Percentiles rank a stretch among this genome's conserved stretches.
phyloP scores from a whole-genome alignment of 2,797 vertebrate genomes.

The Morus bassanus region DNA sequence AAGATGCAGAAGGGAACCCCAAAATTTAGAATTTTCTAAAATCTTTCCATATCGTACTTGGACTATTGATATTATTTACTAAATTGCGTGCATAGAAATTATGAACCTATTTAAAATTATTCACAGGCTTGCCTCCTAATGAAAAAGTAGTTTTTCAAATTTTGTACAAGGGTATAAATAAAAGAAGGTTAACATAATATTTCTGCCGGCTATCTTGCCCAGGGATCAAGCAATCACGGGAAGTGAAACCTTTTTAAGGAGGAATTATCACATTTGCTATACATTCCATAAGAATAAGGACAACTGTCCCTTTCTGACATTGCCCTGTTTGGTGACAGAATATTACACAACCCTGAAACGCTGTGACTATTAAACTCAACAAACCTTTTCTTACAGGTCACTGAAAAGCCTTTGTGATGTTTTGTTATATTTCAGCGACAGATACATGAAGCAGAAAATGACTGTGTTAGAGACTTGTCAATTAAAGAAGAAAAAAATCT shows the following conservation, averaged over 20 bases:
- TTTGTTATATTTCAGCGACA: conserved; percentile 43
- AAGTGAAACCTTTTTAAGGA: conserved; percentile 2
- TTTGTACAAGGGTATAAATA: background rate
- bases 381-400: conserved; percentile 30
- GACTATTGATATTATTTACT: background rate
- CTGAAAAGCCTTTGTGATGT: conserved; percentile 8
- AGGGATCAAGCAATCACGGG: background rate
- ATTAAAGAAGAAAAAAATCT: conserved; percentile 6
- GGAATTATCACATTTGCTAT: background rate
- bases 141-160: background rate
- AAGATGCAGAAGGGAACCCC: background rate
- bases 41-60: background rate
- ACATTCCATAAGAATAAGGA: background rate
- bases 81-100: background rate
- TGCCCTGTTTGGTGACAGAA: conserved; percentile 9
- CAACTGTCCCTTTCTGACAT: background rate
- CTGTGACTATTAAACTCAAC: conserved; percentile 8
- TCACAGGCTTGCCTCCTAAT: background rate
- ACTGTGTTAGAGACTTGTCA: conserved; percentile 15
- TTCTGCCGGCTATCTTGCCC: background rate
- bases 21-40: background rate
- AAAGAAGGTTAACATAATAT: background rate
- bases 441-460: conserved; percentile 57
- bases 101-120: background rate
- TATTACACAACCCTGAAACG: background rate